Evolutionary conservation across 2,113 vertebrate genomes (phyloP).

Genomic region (Sapayoa aenigma): DNA sequence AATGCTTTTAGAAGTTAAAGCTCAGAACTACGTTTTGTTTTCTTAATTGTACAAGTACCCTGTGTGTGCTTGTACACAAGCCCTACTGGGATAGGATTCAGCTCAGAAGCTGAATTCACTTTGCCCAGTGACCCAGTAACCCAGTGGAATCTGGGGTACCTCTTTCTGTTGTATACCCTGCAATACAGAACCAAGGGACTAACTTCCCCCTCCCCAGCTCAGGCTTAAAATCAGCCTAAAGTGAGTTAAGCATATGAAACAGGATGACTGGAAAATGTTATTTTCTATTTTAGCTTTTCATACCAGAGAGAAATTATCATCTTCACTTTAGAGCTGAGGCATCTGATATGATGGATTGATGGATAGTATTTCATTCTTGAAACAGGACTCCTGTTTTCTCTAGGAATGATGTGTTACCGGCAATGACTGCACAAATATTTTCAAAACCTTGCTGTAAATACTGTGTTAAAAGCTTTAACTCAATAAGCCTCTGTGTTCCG

Average conservation of each 20-base stretch:
- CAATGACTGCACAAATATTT: rapidly evolving
- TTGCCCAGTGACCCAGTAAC: background rate
- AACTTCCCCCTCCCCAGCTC: rapidly evolving
- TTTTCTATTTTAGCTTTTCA: background rate
- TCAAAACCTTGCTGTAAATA: background rate
- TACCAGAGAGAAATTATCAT: background rate
- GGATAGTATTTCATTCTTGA: background rate
- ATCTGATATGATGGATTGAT: rapidly evolving
- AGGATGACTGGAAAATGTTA: background rate
- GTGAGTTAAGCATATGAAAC: background rate
- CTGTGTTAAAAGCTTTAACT: background rate
- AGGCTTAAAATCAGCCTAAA: background rate
- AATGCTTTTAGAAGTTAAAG: background rate
- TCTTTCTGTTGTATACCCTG: background rate
- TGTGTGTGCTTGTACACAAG: background rate
- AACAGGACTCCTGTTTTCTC: background rate
- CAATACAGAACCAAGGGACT: background rate
- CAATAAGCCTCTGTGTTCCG: rapidly evolving
- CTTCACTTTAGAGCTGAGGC: background rate
- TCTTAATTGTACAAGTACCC: background rate
- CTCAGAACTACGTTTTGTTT: background rate
- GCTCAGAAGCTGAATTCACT: background rate
- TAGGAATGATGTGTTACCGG: background rate
- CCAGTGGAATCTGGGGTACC: background rate
- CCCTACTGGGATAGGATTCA: background rate